Base-by-base conservation (phyloP, 1,140 invertebrate genomes). In the Trinorchestia longiramus region DNA sequence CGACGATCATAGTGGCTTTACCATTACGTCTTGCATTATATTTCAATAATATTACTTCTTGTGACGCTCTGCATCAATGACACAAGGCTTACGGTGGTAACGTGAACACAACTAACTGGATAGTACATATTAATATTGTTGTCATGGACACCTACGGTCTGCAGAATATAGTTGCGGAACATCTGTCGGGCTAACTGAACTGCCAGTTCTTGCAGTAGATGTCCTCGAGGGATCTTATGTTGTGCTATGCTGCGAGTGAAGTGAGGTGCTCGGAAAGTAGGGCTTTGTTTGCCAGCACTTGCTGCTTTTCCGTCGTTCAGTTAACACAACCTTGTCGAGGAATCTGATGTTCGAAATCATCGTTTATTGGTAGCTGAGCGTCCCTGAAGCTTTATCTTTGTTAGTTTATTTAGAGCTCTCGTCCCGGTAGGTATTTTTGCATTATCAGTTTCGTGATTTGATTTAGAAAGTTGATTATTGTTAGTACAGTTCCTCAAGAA, bases 341-440 rank as follows among this genome's bases (percentile, higher is more conserved):
- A 19, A 40, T 87, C 8, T 87, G 8, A 87, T 15, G 87, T n/a
- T 87, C 88, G 3, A 40, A 87, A 36, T 87, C 41, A 42, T 90
- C 43, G 88, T 43, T 42, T 43, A 41, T 90, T 42, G 28, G 15
- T 42, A 43, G 88, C 88, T 42, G 88, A 17, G 43, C 43, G 28
- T 43, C 88, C 42, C 88, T 90, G n/a, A 43, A 90, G n/a, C 92
- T 94, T 94, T 40, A 45, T 45, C 92, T 45, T 94, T n/a, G 44
- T 94, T 94, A 94, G 92, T 45, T 47, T 45, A 94, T 94, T 94
- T 94, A 94, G 43, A 45, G 43, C 92, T 94, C 43, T 94, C 43
- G 40, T 94, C 92, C 92, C 44, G 41, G 92, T 94, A 94, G 92
- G 41, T 94, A 94, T 94, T 94, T 94, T 94, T 94, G 92, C 92